Evolutionary conservation across 2,888 invertebrate genomes (phyloP).

Genomic region (Troides helena): DNA sequence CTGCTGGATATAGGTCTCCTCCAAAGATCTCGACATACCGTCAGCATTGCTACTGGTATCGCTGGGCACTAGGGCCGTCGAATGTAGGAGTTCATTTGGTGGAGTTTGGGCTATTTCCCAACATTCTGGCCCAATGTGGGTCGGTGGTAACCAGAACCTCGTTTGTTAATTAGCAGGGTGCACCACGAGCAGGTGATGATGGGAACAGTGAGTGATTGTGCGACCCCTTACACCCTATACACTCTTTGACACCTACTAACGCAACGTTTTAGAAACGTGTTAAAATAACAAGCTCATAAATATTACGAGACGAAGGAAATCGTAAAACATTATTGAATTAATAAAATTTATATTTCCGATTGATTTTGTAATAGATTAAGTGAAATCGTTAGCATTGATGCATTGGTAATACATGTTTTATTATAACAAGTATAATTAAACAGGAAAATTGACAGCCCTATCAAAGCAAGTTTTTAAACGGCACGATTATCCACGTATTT

Average conservation of each 20-base stretch:
- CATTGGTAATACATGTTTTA: neutral
- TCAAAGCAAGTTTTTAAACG: slow-evolving; percentile 31
- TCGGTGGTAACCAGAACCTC: too few species aligned
- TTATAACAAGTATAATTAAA: neutral
- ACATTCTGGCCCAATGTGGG: too few species aligned
- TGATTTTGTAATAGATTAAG: neutral
- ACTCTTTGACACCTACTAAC: neutral
- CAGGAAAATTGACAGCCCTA: slow-evolving; percentile 17
- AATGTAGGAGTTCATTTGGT: too few species aligned
- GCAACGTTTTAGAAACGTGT: neutral
- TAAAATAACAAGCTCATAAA: neutral
- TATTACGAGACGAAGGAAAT: neutral
- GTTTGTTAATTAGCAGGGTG: too few species aligned
- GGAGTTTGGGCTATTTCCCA: too few species aligned
- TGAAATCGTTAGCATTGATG: neutral
- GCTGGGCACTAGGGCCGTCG: too few species aligned
- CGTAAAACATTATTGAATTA: neutral
- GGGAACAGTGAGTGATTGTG: too few species aligned
- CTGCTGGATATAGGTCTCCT: too few species aligned
- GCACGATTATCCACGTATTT: slow-evolving; percentile 62
- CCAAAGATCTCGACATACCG: too few species aligned
- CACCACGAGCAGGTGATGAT: too few species aligned
- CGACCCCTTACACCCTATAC: too few species aligned
- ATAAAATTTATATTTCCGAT: neutral
- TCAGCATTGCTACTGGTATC: too few species aligned